Base-by-base conservation (phyloP, 2,797 vertebrate species). In the Sandelia bainsii region DNA sequence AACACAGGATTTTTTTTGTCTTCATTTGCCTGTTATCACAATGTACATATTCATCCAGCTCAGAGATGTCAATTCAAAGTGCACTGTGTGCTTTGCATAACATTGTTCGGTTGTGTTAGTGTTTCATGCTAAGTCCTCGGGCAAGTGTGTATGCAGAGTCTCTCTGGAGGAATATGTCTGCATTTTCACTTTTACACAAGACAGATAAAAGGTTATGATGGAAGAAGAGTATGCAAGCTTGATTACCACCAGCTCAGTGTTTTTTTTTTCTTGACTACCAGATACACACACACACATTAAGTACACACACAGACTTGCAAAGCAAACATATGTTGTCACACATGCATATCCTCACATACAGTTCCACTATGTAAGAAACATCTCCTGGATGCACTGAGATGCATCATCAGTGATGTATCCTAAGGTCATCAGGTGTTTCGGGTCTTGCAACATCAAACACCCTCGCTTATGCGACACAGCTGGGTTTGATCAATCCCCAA, bases 111-210 rank as follows among this genome's bases (percentile, higher is more conserved):
- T 63, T 67, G 57, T 69, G 70, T 23, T 34, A 49, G 44, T 39
- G n/a, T 61, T 74, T 70, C 48, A 62, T 64, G 49, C 53, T 37
- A 54, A 62, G 75, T 84, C 77, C 75, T 81, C 56, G 77, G 75
- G 52, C 81, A 67, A 66, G 58, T 37, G 46, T 79, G 69, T 67
- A 53, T 65, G 45, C 72, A 69, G 50, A 53, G 34, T n/a, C 58
- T 74, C 62, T 77, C 59, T 20, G 50, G 64, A 84, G 72, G 32
- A 81, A 49, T 69, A 67, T 56, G 59, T 70, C 68, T 65, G 62
- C 58, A 59, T 69, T 70, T 71, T 69, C 67, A 70, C 52, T 37
- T 57, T 49, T 19, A 39, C 53, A 74, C 25, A 45, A 80, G 50
- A 51, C 64, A 56, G 39, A 79, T 62, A 69, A 82, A 79, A 80